phyloP scores from a whole-genome alignment of 2,888 invertebrate species.

The Pyrrhosoma nymphula region DNA sequence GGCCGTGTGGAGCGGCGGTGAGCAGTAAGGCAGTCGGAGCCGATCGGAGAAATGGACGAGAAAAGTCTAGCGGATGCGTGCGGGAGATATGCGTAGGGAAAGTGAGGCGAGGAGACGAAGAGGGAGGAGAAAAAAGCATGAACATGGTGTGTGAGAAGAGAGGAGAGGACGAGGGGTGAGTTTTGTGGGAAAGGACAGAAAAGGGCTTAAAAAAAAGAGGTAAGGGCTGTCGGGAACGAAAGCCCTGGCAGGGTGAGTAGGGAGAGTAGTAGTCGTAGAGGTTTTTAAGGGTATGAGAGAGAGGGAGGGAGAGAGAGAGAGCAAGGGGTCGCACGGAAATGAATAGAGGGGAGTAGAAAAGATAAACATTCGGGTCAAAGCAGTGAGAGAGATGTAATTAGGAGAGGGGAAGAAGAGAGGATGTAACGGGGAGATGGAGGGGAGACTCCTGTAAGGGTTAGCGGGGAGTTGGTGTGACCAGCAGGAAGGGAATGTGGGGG shows the following conservation, averaged over 20 bases:
- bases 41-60: too few species aligned
- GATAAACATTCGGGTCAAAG: constrained; percentile 67
- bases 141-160: not conserved
- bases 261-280: not conserved
- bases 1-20: too few species aligned
- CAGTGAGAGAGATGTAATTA: constrained; percentile 66
- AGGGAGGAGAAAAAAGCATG: not conserved
- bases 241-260: not conserved
- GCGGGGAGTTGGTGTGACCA: not conserved
- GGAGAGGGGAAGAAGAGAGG: not conserved
- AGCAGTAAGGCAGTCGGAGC: too few species aligned
- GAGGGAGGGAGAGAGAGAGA: constrained; percentile 15
- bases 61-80: not conserved
- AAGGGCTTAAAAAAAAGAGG: not conserved
- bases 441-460: not conserved
- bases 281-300: not conserved
- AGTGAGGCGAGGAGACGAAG: not conserved
- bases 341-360: constrained; percentile 58
- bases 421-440: too few species aligned
- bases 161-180: not conserved
- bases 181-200: not conserved
- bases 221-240: not conserved
- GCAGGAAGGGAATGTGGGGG: not conserved
- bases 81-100: not conserved
- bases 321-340: constrained; percentile 17